These are phyloP conservation scores for Hylomyscus alleni DNA, from an alignment of 2,797 vertebrate genomes.

Conservation along the genomic window DNA sequence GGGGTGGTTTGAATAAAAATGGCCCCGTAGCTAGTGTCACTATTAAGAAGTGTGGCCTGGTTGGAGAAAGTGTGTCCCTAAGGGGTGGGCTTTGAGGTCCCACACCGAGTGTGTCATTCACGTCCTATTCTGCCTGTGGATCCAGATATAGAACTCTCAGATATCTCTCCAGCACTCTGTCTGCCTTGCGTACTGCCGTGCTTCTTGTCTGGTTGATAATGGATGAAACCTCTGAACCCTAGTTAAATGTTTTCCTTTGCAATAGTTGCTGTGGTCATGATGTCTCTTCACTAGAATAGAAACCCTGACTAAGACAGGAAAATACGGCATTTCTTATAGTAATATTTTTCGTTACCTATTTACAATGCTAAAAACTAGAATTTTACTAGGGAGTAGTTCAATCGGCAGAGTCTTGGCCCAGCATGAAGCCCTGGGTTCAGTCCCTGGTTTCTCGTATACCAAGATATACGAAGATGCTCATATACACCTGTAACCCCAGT, in stretches of 20 bases:
- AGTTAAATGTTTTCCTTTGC: neutral
- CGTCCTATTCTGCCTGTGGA: neutral
- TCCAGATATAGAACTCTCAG: neutral
- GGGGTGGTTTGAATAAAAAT: no score
- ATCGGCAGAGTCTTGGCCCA: neutral
- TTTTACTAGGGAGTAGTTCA: neutral
- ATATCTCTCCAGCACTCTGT: neutral
- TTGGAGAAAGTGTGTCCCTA: neutral
- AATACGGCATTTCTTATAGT: neutral
- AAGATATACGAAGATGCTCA: neutral
- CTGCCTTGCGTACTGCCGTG: neutral
- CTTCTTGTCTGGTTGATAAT: neutral
- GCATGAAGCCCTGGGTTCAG: neutral
- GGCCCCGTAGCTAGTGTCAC: neutral
- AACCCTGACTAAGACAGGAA: neutral
- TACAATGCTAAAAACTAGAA: constrained; percentile 41
- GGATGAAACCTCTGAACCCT: neutral
- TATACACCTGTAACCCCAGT: neutral
- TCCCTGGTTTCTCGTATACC: neutral
- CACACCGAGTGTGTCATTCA: neutral
- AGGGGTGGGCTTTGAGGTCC: neutral
- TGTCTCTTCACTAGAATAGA: neutral
- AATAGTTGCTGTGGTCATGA: neutral
- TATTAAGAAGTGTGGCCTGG: neutral
- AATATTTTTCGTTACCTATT: constrained; percentile 7